Evolutionary conservation across 2,888 invertebrate genomes (phyloP).

Genomic region (Myopa testacea): DNA sequence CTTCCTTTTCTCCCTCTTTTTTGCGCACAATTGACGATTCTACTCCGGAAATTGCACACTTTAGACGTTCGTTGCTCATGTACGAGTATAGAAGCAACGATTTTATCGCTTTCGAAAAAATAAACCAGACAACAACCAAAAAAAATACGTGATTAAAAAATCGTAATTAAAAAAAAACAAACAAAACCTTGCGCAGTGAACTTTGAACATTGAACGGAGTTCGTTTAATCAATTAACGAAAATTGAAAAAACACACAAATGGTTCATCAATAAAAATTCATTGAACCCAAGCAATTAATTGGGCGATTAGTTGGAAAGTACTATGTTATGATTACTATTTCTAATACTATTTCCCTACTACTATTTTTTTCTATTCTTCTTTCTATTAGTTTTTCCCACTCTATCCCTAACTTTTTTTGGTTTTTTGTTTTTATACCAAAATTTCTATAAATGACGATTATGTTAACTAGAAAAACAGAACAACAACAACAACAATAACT

Average conservation of each 20-base stretch:
- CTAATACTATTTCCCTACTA: too few species aligned
- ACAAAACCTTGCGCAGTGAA: background rate
- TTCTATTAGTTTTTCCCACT: too few species aligned
- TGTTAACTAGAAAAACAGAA: too few species aligned
- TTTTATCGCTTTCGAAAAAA: background rate
- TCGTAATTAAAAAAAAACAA: background rate
- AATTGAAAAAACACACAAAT: background rate
- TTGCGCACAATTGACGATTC: conserved; percentile 26
- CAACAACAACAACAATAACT: too few species aligned
- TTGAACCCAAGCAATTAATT: too few species aligned
- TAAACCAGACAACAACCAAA: background rate
- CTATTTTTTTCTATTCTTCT: too few species aligned
- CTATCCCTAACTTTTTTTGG: too few species aligned
- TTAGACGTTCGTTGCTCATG: conserved; percentile 19
- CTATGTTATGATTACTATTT: too few species aligned
- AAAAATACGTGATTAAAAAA: background rate
- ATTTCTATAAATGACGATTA: too few species aligned
- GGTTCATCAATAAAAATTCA: too few species aligned
- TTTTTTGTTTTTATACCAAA: too few species aligned
- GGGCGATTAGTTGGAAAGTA: too few species aligned
- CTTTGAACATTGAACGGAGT: background rate
- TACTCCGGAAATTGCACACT: conserved; percentile 28
- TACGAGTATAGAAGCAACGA: background rate
- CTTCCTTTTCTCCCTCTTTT: background rate
- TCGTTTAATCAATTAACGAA: background rate